phyloP scores from a whole-genome alignment of 2,888 invertebrate genomes.

The Ectemnius cavifrons region DNA sequence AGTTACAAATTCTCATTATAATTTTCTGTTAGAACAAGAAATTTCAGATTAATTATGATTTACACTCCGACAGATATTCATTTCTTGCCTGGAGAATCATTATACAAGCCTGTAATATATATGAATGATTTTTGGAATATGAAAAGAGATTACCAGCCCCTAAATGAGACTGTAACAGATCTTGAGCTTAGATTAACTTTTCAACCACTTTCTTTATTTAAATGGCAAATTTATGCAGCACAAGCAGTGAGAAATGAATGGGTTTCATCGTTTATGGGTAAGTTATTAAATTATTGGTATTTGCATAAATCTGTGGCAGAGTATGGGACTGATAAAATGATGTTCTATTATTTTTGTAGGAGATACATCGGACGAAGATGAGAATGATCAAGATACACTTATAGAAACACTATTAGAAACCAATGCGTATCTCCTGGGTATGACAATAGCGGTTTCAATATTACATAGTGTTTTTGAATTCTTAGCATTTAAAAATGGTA shows the following conservation, averaged over 20 bases:
- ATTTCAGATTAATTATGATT: too few species aligned
- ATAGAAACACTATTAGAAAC: constrained; percentile 98
- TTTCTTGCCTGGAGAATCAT: constrained; percentile 90
- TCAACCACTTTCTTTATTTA: constrained; percentile 96
- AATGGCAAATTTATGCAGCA: constrained; percentile 99
- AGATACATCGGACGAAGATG: constrained; percentile 87
- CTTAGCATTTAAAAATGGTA: constrained; percentile 98
- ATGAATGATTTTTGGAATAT: constrained; percentile 99
- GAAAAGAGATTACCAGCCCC: constrained; percentile 94
- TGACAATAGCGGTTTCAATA: constrained; percentile 95
- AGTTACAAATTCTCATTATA: constrained; percentile 47
- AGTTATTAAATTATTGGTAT: constrained; percentile 13
- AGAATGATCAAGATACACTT: constrained; percentile 92
- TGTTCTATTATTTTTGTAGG: constrained; percentile 53
- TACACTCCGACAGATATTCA: constrained; percentile 82
- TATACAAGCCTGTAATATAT: constrained; percentile 96
- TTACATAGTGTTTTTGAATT: constrained; percentile 99
- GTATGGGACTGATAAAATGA: not conserved
- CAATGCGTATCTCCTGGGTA: constrained; percentile 94
- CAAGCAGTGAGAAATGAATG: constrained; percentile 96
- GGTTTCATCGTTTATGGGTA: constrained; percentile 78
- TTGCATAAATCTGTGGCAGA: not conserved
- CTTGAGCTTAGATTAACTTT: constrained; percentile 86
- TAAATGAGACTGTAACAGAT: constrained; percentile 90
- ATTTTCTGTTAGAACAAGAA: not conserved